These are phyloP conservation scores for Malurus melanocephalus DNA, from an alignment of 2,113 vertebrate species.

Conservation along the genomic window DNA sequence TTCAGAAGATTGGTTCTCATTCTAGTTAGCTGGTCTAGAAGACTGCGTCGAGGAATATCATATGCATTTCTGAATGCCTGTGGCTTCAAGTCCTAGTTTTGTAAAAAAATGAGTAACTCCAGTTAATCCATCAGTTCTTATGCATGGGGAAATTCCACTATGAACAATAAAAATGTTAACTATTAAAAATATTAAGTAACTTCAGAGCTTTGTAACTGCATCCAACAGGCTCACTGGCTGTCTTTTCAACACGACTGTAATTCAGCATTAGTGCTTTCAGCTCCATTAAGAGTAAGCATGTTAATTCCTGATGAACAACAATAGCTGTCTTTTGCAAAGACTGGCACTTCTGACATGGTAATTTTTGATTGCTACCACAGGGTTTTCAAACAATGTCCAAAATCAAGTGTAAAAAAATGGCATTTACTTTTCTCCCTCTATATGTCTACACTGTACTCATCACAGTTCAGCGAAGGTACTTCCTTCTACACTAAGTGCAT, in stretches of 20 bases:
- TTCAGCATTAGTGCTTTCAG: background rate
- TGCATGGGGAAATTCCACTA: background rate
- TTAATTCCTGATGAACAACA: background rate
- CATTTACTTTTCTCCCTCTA: background rate
- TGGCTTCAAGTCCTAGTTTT: conserved; percentile 77
- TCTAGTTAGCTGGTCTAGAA: conserved; percentile 80
- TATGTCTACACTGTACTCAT: background rate
- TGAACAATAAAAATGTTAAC: background rate
- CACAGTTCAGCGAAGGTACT: background rate
- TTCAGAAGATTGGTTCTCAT: conserved; percentile 83
- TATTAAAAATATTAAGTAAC: background rate
- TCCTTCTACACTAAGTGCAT: background rate
- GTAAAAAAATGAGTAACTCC: background rate
- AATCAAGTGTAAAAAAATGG: background rate
- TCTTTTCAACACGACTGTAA: background rate
- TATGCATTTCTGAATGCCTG: conserved; percentile 81
- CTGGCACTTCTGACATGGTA: background rate
- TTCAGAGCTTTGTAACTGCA: background rate
- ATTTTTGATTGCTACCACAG: background rate
- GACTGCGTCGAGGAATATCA: conserved; percentile 79
- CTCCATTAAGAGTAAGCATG: background rate
- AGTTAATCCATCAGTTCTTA: background rate
- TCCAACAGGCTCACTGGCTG: background rate
- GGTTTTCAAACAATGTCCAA: background rate
- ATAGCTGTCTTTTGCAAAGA: background rate